Evolutionary conservation across 2,113 vertebrate genomes (phyloP).

Genomic region (Urocynchramus pylzowi): DNA sequence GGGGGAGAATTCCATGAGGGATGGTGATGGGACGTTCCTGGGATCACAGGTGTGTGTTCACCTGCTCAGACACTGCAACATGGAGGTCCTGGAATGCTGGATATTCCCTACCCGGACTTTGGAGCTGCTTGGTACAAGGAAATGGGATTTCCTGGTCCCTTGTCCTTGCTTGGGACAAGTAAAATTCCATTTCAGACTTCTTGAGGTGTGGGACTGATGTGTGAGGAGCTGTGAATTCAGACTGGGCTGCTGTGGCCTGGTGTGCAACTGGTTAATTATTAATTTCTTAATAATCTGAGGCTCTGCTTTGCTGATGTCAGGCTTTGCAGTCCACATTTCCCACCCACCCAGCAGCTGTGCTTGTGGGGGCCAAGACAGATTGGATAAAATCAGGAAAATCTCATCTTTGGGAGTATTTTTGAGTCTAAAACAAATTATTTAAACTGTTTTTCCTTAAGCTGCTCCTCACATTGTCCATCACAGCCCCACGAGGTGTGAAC

Average conservation of each 20-base stretch:
- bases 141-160: too few species aligned
- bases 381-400: background rate
- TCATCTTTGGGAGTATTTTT: background rate
- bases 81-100: background rate
- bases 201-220: background rate
- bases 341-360: background rate
- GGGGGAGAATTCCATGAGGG: background rate
- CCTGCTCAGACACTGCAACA: background rate
- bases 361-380: background rate
- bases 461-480: background rate
- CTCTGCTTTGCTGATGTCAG: background rate
- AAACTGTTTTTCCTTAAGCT: background rate
- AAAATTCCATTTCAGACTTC: background rate
- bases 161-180: background rate
- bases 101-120: background rate
- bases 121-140: background rate
- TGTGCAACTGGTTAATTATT: background rate
- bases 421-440: background rate
- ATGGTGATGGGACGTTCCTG: background rate
- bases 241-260: background rate
- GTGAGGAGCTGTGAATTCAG: background rate
- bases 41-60: background rate
- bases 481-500: background rate
- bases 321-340: background rate
- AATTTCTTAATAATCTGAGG: background rate